Percentiles rank a stretch among this genome's conserved stretches.
Evolutionary conservation across 37 sponge, comb jelly and placozoan genomes (phyloP).

Genomic region (Hormiphora californensis): DNA sequence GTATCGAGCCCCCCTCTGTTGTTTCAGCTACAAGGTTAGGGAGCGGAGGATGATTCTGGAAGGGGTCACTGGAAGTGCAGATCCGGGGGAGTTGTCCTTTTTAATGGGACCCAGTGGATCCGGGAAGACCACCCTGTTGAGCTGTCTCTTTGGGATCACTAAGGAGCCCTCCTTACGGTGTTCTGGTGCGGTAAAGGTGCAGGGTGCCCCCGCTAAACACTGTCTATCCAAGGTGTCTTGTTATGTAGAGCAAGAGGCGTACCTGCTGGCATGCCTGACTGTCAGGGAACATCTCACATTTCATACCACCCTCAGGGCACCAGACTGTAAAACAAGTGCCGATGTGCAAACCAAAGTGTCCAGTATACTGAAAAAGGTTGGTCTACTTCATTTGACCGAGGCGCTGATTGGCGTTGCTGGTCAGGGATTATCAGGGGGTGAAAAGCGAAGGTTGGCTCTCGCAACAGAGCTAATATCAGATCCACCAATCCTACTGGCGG

Average conservation of each 20-base stretch:
- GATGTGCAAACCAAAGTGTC: background rate
- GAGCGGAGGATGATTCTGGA: constrained; percentile 34
- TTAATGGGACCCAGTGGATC: constrained; percentile 48
- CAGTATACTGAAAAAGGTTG: constrained; percentile 13
- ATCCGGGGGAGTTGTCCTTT: constrained; percentile 45
- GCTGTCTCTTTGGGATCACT: constrained; percentile 11
- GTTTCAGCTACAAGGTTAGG: background rate
- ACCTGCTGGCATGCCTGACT: constrained; percentile 13
- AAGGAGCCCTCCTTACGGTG: constrained; percentile 33
- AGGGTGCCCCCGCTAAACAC: constrained; percentile 47
- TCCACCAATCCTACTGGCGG: constrained; percentile 40
- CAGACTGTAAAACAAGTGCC: background rate
- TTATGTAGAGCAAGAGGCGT: constrained; percentile 36
- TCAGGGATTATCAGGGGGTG: constrained; percentile 40
- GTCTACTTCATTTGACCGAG: background rate
- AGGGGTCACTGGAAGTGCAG: background rate
- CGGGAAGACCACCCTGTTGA: constrained; percentile 39
- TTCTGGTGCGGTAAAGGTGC: constrained; percentile 22
- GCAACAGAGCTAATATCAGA: constrained; percentile 49
- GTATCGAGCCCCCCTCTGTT: constrained; percentile 4
- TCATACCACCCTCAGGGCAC: constrained; percentile 30
- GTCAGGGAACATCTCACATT: constrained; percentile 38
- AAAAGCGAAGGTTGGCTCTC: background rate
- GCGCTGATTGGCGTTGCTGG: constrained; percentile 30
- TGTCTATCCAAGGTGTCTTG: background rate